These are phyloP conservation scores for Oophaga pumilio DNA, from an alignment of 2,113 vertebrate species.

Conservation along the genomic window DNA sequence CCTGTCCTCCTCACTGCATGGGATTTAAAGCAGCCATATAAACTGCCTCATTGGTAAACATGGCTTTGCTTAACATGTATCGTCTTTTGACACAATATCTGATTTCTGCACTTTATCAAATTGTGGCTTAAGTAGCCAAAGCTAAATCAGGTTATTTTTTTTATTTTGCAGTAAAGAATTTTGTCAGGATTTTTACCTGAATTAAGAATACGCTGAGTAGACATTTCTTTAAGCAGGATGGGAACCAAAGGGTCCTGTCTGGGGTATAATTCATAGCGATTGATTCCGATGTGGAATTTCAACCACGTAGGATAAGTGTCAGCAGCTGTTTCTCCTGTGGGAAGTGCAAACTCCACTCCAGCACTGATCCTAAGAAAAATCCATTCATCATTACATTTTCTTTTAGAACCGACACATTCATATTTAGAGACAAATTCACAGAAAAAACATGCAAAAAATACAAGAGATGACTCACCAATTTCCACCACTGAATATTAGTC, in stretches of 20 bases:
- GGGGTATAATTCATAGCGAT: slow-evolving; percentile 77
- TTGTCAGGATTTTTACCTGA: slow-evolving; percentile 65
- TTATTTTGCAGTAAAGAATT: neutral
- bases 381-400: neutral
- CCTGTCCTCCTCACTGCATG: too few relatives aligned
- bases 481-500: too few relatives aligned
- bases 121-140: neutral
- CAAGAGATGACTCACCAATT: too few relatives aligned
- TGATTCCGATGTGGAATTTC: slow-evolving; percentile 78
- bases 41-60: too few relatives aligned
- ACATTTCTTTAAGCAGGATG: slow-evolving; percentile 68
- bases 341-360: slow-evolving; percentile 68
- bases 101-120: neutral
- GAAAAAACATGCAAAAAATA: neutral
- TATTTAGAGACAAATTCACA: neutral
- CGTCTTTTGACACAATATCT: neutral
- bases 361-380: slow-evolving; percentile 70
- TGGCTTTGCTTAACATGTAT: too few relatives aligned
- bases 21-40: too few relatives aligned
- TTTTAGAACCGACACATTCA: neutral
- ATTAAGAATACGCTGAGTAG: slow-evolving; percentile 68
- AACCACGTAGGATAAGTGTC: slow-evolving; percentile 75
- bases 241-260: slow-evolving; percentile 70
- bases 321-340: slow-evolving; percentile 66
- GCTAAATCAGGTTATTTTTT: neutral